Base-by-base conservation (phyloP, 1,140 invertebrate species). In the Papilio aristodemus region DNA sequence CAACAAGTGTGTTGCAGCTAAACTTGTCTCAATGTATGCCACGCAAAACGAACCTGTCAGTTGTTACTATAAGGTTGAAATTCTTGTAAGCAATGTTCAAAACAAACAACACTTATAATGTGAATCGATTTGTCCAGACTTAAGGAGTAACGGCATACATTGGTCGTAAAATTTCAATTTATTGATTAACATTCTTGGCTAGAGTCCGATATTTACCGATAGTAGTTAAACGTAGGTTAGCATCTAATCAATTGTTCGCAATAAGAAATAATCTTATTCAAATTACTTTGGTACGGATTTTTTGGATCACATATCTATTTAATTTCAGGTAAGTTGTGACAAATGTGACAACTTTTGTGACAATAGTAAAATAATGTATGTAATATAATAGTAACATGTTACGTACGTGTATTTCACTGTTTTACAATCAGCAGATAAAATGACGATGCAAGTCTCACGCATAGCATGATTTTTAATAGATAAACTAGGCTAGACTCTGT, bases 71-170 rank as follows among this genome's bases (percentile, higher is more conserved):
- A 77, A 76, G 66, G 72, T 54, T 60, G 41, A 75, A 57, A 71
- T 74, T 81, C 72, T 69, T 57, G 32, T 79, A 62, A 68, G 57
- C 63, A 32, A 60, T 32, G 36, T 25, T 57, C 73, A 79, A 60
- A 73, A 71, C 58, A 75, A 78, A 77, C 71, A 71, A 64, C 59
- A 37, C n/a, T 77, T 76, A 79, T 75, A 78, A 83, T 80, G 78
- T 79, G 73, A 71, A 71, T 70, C 70, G 80, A 82, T 80, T 82
- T 81, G 79, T 81, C 66, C 70, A 77, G 80, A 78, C 59, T 32
- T 36, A 36, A 62, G 36, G 14, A 84, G 77, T 84, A 84, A 82
- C 82, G 80, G 80, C 79, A 19, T 54, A n/a, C 46, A 38, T 39
- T 70, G 73, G 72, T 72, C 75, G 72, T 80, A 71, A 63, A 77